Conservation (phyloP, 2,797 vertebrate genomes). For the Muscicapa comitata region DNA sequence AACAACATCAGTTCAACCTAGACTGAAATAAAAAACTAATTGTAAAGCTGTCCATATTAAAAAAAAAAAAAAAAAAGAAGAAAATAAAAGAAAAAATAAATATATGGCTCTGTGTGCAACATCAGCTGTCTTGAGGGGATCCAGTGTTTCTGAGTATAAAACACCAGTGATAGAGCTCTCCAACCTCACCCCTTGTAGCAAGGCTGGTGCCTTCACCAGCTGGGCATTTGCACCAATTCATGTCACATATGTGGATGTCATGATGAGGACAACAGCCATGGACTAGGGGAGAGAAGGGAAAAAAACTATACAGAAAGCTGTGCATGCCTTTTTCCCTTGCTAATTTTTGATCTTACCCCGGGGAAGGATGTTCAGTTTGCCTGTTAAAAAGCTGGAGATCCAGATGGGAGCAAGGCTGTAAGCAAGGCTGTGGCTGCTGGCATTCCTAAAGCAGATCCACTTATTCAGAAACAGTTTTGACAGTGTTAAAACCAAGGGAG, state of each 20-base stretch:
- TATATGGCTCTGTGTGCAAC: neutral
- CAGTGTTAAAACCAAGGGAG: neutral
- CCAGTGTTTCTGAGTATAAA: neutral
- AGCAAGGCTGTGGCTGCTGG: neutral
- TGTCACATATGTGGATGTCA: accelerated
- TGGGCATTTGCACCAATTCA: neutral
- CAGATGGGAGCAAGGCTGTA: neutral
- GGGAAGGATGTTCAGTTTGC: neutral
- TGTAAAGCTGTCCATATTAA: neutral
- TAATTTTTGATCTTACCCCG: neutral
- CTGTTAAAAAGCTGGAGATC: neutral
- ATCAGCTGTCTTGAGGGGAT: neutral
- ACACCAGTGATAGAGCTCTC: neutral
- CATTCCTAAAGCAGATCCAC: neutral
- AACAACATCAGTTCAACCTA: neutral
- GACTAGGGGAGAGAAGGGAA: neutral
- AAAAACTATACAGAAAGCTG: neutral
- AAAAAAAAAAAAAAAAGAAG: neutral
- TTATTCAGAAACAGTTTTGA: neutral
- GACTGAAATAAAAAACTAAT: neutral
- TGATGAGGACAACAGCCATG: neutral
- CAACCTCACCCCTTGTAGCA: neutral
- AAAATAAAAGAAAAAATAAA: neutral
- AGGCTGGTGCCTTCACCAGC: neutral
- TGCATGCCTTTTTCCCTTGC: neutral